Evolutionary conservation across 2,888 invertebrate genomes (phyloP).

Genomic region (Diplazon laetatorius): DNA sequence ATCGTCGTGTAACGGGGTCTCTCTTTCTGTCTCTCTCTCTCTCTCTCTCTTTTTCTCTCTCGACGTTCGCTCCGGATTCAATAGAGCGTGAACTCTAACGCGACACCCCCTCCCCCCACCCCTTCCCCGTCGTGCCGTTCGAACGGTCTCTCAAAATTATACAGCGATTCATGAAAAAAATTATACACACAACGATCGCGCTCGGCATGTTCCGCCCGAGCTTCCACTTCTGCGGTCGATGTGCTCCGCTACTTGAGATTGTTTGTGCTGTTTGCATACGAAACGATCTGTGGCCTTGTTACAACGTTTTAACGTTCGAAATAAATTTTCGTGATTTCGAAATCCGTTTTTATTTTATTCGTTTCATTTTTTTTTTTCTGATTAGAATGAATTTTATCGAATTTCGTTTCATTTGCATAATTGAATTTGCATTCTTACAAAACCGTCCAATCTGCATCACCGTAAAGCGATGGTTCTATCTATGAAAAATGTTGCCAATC

Average conservation of each 20-base stretch:
- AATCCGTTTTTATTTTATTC: neutral
- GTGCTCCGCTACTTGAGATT: neutral
- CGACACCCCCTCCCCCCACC: neutral
- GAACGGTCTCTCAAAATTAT: conserved; percentile 33
- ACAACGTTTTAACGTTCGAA: neutral
- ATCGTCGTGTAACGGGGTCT: conserved; percentile 31
- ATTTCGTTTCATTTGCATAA: too few relatives aligned
- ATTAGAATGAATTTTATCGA: too few relatives aligned
- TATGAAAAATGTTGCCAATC: too few relatives aligned
- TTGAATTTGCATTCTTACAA: too few relatives aligned
- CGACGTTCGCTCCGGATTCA: conserved; percentile 21
- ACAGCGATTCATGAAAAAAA: conserved; percentile 33
- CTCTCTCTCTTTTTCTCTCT: too few relatives aligned
- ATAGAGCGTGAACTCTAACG: conserved; percentile 44
- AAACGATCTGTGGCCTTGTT: neutral
- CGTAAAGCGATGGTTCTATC: too few relatives aligned
- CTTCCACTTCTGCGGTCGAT: conserved; percentile 1
- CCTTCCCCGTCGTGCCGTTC: neutral
- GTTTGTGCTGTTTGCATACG: neutral
- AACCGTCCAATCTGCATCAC: too few relatives aligned
- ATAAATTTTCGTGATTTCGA: neutral
- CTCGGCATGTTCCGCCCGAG: neutral
- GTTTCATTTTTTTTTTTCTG: conserved; percentile 9
- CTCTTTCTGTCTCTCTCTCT: too few relatives aligned
- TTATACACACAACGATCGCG: conserved; percentile 9